These are phyloP conservation scores for Molossus alvarezi DNA, from an alignment of 2,797 vertebrate genomes.

Conservation along the genomic window DNA sequence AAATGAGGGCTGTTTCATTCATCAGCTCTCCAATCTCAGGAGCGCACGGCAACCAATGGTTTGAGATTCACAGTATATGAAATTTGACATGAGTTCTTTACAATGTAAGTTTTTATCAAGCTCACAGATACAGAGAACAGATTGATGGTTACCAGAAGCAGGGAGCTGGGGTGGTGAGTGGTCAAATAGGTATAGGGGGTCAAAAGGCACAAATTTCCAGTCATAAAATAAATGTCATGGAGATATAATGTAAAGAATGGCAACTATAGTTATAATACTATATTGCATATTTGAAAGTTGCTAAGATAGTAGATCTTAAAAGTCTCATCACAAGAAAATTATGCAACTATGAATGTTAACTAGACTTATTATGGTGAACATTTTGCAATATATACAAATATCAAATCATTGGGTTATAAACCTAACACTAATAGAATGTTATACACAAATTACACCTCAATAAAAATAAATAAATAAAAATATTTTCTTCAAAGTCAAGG, in stretches of 20 bases:
- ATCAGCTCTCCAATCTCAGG: neutral
- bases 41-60: too few relatives aligned
- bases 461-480: neutral
- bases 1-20: neutral
- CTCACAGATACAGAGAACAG: neutral
- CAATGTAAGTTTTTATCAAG: neutral
- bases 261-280: neutral
- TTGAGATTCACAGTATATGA: too few relatives aligned
- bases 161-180: neutral
- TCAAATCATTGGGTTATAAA: neutral
- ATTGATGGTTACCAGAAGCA: neutral
- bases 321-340: neutral
- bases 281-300: neutral
- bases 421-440: neutral
- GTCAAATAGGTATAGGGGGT: neutral
- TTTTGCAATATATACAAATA: neutral
- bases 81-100: neutral
- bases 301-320: neutral
- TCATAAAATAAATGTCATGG: neutral
- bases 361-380: neutral
- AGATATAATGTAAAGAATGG: neutral
- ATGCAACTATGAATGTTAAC: neutral
- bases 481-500: neutral
- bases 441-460: neutral
- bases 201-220: neutral